These are phyloP conservation scores for Melieria crassipennis DNA, from an alignment of 2,888 invertebrate species.

Conservation along the genomic window DNA sequence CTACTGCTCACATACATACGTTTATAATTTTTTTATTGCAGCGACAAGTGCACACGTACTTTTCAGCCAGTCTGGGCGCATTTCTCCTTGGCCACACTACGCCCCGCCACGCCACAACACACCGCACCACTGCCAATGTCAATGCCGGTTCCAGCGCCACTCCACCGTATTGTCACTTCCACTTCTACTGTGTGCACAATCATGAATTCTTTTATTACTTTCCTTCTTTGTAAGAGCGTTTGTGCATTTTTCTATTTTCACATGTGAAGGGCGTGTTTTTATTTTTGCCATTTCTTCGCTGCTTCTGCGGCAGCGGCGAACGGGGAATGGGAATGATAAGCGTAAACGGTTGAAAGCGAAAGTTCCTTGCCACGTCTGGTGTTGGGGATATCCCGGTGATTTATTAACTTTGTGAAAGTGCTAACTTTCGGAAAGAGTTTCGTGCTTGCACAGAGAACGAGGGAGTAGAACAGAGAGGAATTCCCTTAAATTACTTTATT, in stretches of 20 bases:
- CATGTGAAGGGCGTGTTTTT: constrained; percentile 12
- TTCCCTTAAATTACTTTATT: no score
- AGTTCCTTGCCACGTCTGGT: constrained; percentile 35
- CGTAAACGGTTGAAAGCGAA: constrained; percentile 26
- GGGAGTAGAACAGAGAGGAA: no score
- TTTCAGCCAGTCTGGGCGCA: not conserved
- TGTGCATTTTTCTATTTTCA: not conserved
- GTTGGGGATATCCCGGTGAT: constrained; percentile 27
- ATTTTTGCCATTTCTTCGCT: constrained; percentile 29
- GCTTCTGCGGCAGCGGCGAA: constrained; percentile 8
- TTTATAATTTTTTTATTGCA: constrained; percentile 40
- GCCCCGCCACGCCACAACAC: not conserved
- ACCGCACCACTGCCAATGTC: no score
- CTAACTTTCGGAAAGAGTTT: no score
- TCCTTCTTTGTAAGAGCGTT: constrained; percentile 30
- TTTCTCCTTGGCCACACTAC: not conserved
- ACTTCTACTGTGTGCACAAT: constrained; percentile 37
- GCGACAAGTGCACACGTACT: constrained; percentile 36
- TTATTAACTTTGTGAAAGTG: constrained; percentile 36
- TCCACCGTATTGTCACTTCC: no score
- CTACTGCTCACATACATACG: constrained; percentile 34
- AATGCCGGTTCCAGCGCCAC: no score
- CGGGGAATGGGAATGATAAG: not conserved
- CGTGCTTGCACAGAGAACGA: no score
- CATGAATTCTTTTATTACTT: constrained; percentile 40